These are phyloP conservation scores for Gryon sp. DNA, from an alignment of 1,140 invertebrate species.

Conservation along the genomic window DNA sequence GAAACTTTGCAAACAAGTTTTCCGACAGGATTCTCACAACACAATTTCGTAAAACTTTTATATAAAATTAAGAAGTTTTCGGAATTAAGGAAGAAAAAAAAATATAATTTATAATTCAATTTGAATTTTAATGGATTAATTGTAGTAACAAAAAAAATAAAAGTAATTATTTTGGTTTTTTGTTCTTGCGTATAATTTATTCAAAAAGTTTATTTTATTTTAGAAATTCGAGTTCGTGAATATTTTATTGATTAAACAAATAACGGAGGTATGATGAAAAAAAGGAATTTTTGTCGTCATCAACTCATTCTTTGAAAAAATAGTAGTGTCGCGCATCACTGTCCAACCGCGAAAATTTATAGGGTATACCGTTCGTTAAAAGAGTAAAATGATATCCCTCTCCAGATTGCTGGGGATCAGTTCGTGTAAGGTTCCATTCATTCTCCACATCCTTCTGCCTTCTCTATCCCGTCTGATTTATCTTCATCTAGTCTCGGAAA, in stretches of 20 bases:
- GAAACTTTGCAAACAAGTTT: too few relatives aligned
- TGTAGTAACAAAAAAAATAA: too few relatives aligned
- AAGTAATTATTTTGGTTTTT: too few relatives aligned
- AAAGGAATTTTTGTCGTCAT: conserved; percentile 39
- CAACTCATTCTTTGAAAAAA: conserved; percentile 53
- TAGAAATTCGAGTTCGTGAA: too few relatives aligned
- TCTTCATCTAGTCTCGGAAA: conserved; percentile 61
- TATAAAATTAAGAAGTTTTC: too few relatives aligned
- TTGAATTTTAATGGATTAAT: too few relatives aligned
- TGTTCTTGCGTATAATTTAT: too few relatives aligned
- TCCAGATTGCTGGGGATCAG: conserved; percentile 57
- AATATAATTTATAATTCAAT: too few relatives aligned
- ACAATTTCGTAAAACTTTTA: too few relatives aligned
- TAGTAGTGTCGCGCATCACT: conserved; percentile 14
- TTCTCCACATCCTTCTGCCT: conserved; percentile 52
- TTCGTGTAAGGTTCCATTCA: conserved; percentile 51
- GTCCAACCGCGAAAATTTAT: conserved; percentile 56
- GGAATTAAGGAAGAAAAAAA: too few relatives aligned
- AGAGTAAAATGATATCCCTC: conserved; percentile 60
- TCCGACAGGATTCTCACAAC: too few relatives aligned
- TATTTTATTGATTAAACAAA: too few relatives aligned
- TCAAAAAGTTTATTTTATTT: background rate
- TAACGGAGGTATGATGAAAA: conserved; percentile 7
- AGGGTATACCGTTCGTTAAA: conserved; percentile 59
- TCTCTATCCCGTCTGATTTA: conserved; percentile 57